Evolutionary conservation across 1,140 invertebrate species (phyloP), one percentile per base, ranked within the genome.

Genomic region (Cydia strobilella): DNA sequence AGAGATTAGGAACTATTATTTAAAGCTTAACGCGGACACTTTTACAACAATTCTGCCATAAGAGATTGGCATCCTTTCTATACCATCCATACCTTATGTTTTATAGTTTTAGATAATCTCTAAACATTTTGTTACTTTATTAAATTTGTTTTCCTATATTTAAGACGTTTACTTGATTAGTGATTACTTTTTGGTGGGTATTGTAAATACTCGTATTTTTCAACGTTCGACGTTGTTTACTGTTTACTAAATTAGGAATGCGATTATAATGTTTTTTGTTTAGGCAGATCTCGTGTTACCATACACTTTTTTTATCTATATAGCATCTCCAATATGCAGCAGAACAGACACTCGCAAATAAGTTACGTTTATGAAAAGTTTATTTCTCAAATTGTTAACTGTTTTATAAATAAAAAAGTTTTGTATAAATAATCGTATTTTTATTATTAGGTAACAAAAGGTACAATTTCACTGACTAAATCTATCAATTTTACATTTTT

Each of bases 131-230:
- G 31, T 42, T 69, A 42, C 27, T 18, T 69, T 35, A 39, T 18
- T 42, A 35, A 69, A 35, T 42, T 69, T 69, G 65, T 69, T 35
- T 42, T 35, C 31, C 65, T 69, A 69, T 35, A 69, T 69, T 3
- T 69, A 69, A 69, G 65, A 18, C n/a, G 63, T 66, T 69, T 69
- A 69, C 65, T 35, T 69, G 65, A 69, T 69, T n/a, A n/a, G n/a
- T n/a, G n/a, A n/a, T n/a, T 74, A 72, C 45, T 65, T 31, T 73
- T 54, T 72, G 74, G 59, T 80, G 71, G 72, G 72, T 51, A 65
- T 65, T 77, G 74, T 77, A 75, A 81, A 79, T 81, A 81, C 80
- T 81, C 80, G 76, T 79, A 75, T 79, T 81, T n/a, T 69, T 69
- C 65, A 42, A 69, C 31, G 65, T 69, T 69, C 35, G 27, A 69